Base-by-base conservation (phyloP, 2,888 invertebrate species). In the Galeopsomyia nigrocyanea region DNA sequence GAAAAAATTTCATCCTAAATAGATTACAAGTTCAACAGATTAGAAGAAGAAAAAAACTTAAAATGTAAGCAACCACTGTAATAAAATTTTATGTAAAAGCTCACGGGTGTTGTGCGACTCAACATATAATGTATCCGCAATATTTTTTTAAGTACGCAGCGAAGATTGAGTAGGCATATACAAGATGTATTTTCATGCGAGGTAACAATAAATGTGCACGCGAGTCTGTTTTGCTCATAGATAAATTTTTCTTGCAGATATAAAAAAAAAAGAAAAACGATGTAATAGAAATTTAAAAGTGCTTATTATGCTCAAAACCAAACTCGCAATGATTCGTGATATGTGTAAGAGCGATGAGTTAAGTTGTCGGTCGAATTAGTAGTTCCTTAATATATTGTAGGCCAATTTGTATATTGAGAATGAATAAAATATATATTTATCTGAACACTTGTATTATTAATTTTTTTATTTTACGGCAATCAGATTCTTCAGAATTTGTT, bases 281-380 rank as follows among this genome's bases (percentile, higher is more conserved):
- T 21, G 55, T 65, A 56, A 10, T 21, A 58, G 13, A 19, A 57
- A 56, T 74, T 71, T 26, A 66, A 75, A 79, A 79, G 80, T 77
- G 80, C 79, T 79, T 78, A 75, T 75, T 78, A 67, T 53, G 64
- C 78, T 79, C 79, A 76, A 80, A 82, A 83, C 80, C 82, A 83
- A 83, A 82, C 82, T 83, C 82, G 83, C 83, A 82, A 80, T 82
- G 81, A 82, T 83, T 82, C 83, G 83, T 83, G 83, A 83, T 83
- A 83, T 67, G 66, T 51, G 55, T 58, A 70, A 61, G 62, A 71
- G 75, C 77, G 76, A 77, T 77, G 75, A 71, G 70, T 80, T 81
- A 79, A 81, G 79, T 83, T 82, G 81, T 81, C 76, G 79, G 80
- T 82, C 77, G 81, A 81, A 81, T 79, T 77, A 80, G 78, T 82